Evolutionary conservation across 2,888 invertebrate species (phyloP), one percentile per base, ranked within the genome.

Genomic region (Plebejus anna): DNA sequence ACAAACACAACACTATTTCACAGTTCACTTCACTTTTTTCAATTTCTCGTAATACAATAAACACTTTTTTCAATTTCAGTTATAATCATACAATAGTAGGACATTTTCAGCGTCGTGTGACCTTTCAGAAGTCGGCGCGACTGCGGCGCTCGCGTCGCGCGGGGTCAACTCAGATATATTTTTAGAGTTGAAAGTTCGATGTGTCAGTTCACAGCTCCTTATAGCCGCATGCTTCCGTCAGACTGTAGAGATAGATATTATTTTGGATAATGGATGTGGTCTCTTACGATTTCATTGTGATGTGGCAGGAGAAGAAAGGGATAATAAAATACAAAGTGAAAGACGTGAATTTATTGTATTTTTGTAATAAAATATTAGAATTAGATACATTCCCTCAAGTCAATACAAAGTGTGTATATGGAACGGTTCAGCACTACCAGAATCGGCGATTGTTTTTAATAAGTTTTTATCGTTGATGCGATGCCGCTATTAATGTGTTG

Each of bases 111-210:
- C 91, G 93, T 92, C 89, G 87, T 83, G 82, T 94, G 94, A 92
- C 92, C 94, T 92, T 93, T 94, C 90, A 88, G 91, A 87, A 89
- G 90, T 83, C 89, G 89, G 84, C 85, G 84, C 88, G 92, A 91
- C 93, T 92, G 93, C 89, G 91, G 93, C 89, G 91, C 88, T 81
- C 79, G 88, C 89, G 91, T 89, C 88, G 90, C 84, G 88, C 90
- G 92, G 93, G 94, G 94, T 94, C 94, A 94, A 88, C 87, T 86
- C 84, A 84, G 85, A 86, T 88, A 89, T 94, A 94, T 94, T 94
- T 94, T 94, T 94, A 94, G 94, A 94, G 94, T 94, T 94, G 92
- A 94, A 94, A 94, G 94, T 94, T 94, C 94, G 94, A 91, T 92
- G 91, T 92, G 88, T 85, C 88, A 88, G 88, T 87, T 89, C 86